Percentiles rank a stretch among this genome's conserved stretches.
Conservation (phyloP, 2,888 invertebrate species). For the Ornithoptera priamus region DNA sequence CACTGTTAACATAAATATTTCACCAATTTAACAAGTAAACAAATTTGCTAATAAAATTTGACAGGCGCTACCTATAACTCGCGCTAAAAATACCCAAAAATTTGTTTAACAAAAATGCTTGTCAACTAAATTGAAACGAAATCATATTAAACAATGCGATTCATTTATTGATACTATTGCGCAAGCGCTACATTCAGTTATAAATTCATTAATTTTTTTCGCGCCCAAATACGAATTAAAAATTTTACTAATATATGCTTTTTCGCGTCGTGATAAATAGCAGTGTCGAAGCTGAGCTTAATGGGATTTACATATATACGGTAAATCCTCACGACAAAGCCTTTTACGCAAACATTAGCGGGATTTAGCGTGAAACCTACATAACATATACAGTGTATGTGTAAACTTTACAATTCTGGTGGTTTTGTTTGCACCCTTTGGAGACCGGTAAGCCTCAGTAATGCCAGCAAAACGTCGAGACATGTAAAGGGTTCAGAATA, state of each 20-base stretch:
- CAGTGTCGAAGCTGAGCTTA: constrained; percentile 28
- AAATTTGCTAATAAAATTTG: constrained; percentile 17
- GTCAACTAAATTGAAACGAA: neutral
- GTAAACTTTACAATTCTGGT: constrained; percentile 24
- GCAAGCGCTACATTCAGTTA: neutral
- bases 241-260: constrained; percentile 22
- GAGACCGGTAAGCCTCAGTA: constrained; percentile 58
- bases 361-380: constrained; percentile 25
- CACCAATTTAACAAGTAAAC: neutral
- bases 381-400: constrained; percentile 8
- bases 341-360: constrained; percentile 31
- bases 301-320: constrained; percentile 30
- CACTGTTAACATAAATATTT: neutral
- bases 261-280: constrained; percentile 27
- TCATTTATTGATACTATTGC: constrained; percentile 19
- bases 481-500: constrained; percentile 67
- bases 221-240: constrained; percentile 3
- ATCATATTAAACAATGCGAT: constrained; percentile 1
- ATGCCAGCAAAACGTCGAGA: constrained; percentile 62
- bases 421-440: constrained; percentile 46
- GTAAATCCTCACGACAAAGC: constrained; percentile 30
- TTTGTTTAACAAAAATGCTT: neutral
- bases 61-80: constrained; percentile 10
- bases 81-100: neutral
- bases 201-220: constrained; percentile 10